A percentile compares a stretch with the other conserved stretches of the same genome.
Evolutionary conservation across 2,797 vertebrate species (phyloP).

Genomic region (Notolepis coatsorum): DNA sequence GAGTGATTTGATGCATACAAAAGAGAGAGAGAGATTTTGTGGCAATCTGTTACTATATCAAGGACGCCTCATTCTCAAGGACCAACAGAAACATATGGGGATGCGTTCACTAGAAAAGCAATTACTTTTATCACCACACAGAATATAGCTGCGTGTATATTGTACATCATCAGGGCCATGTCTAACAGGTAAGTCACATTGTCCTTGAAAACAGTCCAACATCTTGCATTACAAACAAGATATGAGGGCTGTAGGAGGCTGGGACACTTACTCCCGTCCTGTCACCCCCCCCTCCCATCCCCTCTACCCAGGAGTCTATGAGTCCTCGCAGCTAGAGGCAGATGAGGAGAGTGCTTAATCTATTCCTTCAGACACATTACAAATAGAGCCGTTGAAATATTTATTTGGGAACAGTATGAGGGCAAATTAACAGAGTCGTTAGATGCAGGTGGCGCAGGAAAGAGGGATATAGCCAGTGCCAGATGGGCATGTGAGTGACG

Average conservation of each 20-base stretch:
- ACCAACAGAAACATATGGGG: no score
- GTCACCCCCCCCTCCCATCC: neutral
- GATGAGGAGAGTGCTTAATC: conserved; percentile 39
- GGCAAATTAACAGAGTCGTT: conserved; percentile 48
- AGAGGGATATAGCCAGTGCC: conserved; percentile 15
- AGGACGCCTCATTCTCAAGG: no score
- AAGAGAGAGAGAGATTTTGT: no score
- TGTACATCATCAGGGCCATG: no score
- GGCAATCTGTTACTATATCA: no score
- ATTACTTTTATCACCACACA: no score
- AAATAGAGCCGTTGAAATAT: conserved; percentile 53
- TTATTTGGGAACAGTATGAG: conserved; percentile 55
- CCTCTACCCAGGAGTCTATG: conserved; percentile 38
- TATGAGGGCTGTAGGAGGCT: conserved; percentile 14
- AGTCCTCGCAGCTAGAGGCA: conserved; percentile 52
- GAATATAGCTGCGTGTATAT: no score
- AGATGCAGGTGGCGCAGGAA: conserved; percentile 43
- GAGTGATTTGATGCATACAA: no score
- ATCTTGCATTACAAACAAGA: conserved; percentile 11
- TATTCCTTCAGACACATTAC: conserved; percentile 45
- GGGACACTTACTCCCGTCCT: conserved; percentile 21
- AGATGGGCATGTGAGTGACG: conserved; percentile 15
- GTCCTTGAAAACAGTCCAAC: neutral
- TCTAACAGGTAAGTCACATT: neutral
- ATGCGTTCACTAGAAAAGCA: no score